Evolutionary conservation across 2,888 invertebrate genomes (phyloP).

Genomic region (Malacosoma neustria): DNA sequence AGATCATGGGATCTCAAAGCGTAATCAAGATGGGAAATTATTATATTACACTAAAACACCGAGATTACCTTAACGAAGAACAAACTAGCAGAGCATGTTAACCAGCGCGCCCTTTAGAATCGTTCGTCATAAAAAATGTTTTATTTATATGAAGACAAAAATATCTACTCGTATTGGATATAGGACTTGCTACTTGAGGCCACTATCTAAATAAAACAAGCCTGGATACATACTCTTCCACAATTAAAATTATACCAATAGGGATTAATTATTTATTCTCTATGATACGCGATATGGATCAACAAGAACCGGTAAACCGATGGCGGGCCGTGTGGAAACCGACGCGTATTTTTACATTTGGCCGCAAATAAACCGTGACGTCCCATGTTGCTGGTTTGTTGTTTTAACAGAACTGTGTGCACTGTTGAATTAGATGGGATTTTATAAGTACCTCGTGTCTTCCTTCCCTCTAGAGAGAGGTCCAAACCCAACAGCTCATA

Average conservation of each 20-base stretch:
- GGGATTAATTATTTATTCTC: too few species aligned
- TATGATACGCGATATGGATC: constrained; percentile 3
- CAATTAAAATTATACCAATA: too few species aligned
- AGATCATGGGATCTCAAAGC: too few species aligned
- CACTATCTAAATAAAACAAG: neutral
- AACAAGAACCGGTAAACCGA: constrained; percentile 5
- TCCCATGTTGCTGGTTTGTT: constrained; percentile 22
- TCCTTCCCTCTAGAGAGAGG: too few species aligned
- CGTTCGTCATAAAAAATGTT: neutral
- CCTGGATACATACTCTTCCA: neutral
- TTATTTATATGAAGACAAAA: too few species aligned
- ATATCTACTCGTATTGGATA: too few species aligned
- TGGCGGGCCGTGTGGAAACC: constrained; percentile 20
- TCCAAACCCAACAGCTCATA: too few species aligned
- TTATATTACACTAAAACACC: neutral
- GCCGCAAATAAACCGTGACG: constrained; percentile 34
- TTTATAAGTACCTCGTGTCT: neutral
- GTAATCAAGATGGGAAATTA: neutral
- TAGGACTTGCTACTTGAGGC: too few species aligned
- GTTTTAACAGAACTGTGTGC: constrained; percentile 15
- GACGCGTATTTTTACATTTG: constrained; percentile 35
- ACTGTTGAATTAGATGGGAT: neutral
- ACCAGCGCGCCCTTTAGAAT: neutral
- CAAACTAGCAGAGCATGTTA: neutral
- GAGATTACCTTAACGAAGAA: neutral